A percentile compares a stretch with the other conserved stretches of the same genome.
Evolutionary conservation across 2,113 vertebrate genomes (phyloP).

Genomic region (Stigmatopora nigra): DNA sequence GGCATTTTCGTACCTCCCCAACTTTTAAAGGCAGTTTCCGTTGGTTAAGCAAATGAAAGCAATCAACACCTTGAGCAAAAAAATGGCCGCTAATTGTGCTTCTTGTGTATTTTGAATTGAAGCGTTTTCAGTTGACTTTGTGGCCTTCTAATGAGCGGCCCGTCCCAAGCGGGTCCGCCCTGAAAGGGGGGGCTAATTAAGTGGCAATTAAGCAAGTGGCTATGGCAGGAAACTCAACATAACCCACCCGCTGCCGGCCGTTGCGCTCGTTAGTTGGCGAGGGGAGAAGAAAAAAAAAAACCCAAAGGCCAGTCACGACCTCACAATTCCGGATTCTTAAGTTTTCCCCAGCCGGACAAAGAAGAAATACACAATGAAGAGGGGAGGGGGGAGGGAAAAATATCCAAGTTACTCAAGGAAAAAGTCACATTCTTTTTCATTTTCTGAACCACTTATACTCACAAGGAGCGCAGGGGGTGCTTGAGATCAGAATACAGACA

Average conservation of each 20-base stretch:
- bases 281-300: not conserved
- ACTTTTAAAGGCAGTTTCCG: not conserved
- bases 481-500: too few relatives aligned
- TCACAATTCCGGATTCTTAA: too few relatives aligned
- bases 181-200: slow-evolving; percentile 68
- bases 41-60: slow-evolving; percentile 15
- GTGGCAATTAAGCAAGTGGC: slow-evolving; percentile 70
- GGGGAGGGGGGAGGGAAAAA: too few relatives aligned
- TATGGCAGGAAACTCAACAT: slow-evolving; percentile 62
- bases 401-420: too few relatives aligned
- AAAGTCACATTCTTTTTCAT: too few relatives aligned
- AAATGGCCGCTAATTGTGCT: slow-evolving; percentile 59
- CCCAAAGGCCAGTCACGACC: too few relatives aligned
- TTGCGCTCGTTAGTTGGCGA: not conserved
- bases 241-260: slow-evolving; percentile 41
- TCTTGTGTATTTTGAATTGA: slow-evolving; percentile 39
- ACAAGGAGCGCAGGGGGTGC: too few relatives aligned
- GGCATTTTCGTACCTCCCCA: not conserved
- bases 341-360: too few relatives aligned
- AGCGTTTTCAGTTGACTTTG: slow-evolving; percentile 43
- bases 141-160: slow-evolving; percentile 68
- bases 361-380: too few relatives aligned
- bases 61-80: slow-evolving; percentile 51
- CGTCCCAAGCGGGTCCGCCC: slow-evolving; percentile 64
- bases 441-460: too few relatives aligned